A percentile compares a stretch with the other conserved stretches of the same genome.
phyloP scores from a whole-genome alignment of 2,113 vertebrate genomes.

The Chaetodon trifascialis region DNA sequence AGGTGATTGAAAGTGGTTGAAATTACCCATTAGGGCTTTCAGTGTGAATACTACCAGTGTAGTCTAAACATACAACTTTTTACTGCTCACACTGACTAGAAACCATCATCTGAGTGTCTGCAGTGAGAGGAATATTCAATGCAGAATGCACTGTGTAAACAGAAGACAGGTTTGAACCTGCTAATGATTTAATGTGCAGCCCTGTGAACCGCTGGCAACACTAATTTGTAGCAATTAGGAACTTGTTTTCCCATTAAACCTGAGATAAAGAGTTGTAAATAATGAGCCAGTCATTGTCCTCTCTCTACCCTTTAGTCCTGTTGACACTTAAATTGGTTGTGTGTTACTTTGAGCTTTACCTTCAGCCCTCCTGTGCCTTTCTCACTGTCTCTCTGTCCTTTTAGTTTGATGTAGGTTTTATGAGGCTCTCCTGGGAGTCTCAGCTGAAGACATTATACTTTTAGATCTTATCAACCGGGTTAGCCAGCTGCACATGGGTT shows the following conservation, averaged over 20 bases:
- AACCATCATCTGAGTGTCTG: not conserved
- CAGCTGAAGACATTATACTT: not conserved
- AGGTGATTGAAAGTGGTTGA: too few species aligned
- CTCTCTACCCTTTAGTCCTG: slow-evolving; percentile 32
- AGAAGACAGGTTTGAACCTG: not conserved
- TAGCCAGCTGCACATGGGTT: slow-evolving; percentile 1
- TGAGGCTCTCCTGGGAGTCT: slow-evolving; percentile 13
- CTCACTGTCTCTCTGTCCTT: slow-evolving; percentile 13
- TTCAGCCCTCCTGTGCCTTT: not conserved
- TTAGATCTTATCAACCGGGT: not conserved
- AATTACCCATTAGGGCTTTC: not conserved
- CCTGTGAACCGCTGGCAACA: slow-evolving; percentile 45
- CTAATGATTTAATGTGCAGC: slow-evolving; percentile 57
- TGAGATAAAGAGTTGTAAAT: slow-evolving; percentile 71
- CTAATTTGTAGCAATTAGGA: slow-evolving; percentile 72
- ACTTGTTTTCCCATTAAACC: slow-evolving; percentile 57
- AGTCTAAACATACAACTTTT: not conserved
- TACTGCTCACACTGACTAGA: not conserved
- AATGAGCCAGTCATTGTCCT: slow-evolving; percentile 51
- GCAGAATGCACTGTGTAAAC: not conserved
- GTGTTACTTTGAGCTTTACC: slow-evolving; percentile 20
- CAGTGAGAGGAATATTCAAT: not conserved
- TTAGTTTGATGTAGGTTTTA: slow-evolving; percentile 39
- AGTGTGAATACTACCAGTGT: not conserved
- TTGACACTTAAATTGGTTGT: slow-evolving; percentile 58